These are phyloP conservation scores for Malthinus seriepunctatus DNA, from an alignment of 2,888 invertebrate species.

Conservation along the genomic window DNA sequence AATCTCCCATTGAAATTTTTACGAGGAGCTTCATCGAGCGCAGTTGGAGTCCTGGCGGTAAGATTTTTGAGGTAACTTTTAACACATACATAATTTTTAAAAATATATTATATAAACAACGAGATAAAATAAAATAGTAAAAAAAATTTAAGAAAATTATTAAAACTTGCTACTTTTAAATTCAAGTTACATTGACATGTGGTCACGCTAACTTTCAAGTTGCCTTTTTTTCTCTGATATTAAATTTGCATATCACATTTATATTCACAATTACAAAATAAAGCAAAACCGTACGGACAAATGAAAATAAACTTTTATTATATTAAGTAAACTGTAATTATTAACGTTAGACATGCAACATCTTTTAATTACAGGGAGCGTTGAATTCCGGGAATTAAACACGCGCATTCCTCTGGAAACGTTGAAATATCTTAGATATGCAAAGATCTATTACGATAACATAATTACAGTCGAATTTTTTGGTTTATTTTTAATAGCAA, in stretches of 20 bases:
- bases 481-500: constrained; percentile 13
- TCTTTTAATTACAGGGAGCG: constrained; percentile 35
- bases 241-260: constrained; percentile 41
- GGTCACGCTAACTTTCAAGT: constrained; percentile 41
- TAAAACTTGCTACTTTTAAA: constrained; percentile 42
- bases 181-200: constrained; percentile 40
- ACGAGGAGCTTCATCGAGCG: no score
- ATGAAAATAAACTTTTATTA: constrained; percentile 40
- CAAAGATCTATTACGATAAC: constrained; percentile 30
- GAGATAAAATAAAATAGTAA: constrained; percentile 12
- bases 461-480: constrained; percentile 26
- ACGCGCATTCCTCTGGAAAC: constrained; percentile 29
- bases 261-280: constrained; percentile 39
- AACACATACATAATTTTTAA: no score
- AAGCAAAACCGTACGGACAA: constrained; percentile 36
- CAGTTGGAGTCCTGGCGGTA: no score
- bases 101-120: neutral
- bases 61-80: no score
- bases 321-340: constrained; percentile 36
- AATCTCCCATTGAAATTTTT: no score
- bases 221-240: constrained; percentile 32
- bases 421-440: constrained; percentile 27
- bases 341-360: constrained; percentile 40
- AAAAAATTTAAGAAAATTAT: constrained; percentile 27
- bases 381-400: constrained; percentile 28